Conservation (phyloP, 2,888 invertebrate genomes). For the Xanthorhoe spadicearia region DNA sequence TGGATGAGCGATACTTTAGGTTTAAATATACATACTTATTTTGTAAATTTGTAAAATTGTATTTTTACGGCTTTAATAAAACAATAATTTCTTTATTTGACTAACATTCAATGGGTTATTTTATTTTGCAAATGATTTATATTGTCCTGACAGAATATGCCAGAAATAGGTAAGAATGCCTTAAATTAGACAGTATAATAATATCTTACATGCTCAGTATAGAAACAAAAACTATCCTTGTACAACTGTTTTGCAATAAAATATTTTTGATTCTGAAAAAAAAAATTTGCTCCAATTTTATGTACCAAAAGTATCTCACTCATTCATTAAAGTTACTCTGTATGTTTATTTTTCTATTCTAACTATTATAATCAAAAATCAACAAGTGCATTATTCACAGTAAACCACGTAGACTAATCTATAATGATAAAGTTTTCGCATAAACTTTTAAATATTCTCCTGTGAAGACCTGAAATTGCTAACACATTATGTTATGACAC, state of each 20-base stretch:
- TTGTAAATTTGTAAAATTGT: too few relatives aligned
- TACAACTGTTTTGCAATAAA: too few relatives aligned
- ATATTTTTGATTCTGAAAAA: too few relatives aligned
- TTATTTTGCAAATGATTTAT: too few relatives aligned
- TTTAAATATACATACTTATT: neutral
- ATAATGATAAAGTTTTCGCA: slow-evolving; percentile 35
- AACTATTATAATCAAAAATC: slow-evolving; percentile 15
- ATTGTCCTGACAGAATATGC: too few relatives aligned
- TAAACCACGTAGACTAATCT: slow-evolving; percentile 29
- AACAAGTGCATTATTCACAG: slow-evolving; percentile 33
- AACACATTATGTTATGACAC: slow-evolving; percentile 27
- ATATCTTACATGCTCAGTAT: too few relatives aligned
- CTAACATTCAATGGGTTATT: too few relatives aligned
- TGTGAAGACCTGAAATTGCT: slow-evolving; percentile 26
- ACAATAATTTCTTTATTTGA: too few relatives aligned
- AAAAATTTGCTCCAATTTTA: neutral
- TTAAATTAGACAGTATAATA: too few relatives aligned
- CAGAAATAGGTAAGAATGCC: too few relatives aligned
- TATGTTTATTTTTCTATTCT: slow-evolving; percentile 7
- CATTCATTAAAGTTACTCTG: slow-evolving; percentile 1
- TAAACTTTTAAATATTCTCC: slow-evolving; percentile 35
- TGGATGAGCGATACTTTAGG: slow-evolving; percentile 17
- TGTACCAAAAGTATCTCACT: slow-evolving; percentile 11
- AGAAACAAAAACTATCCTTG: neutral
- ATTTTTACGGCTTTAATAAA: too few relatives aligned